Evolutionary conservation across 2,888 invertebrate species (phyloP).

Genomic region (Formica aserva): DNA sequence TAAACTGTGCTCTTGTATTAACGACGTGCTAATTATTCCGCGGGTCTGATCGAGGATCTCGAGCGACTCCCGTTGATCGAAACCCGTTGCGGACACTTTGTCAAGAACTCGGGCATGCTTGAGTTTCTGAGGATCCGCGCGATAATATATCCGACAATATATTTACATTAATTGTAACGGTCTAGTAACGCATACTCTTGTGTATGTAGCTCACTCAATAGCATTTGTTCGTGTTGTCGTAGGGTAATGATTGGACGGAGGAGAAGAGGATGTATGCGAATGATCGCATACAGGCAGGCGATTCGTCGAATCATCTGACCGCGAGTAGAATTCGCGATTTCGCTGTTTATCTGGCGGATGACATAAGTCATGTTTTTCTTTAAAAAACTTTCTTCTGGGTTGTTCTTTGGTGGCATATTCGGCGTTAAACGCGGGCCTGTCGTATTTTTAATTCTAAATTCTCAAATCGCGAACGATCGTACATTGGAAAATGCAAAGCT

Average conservation of each 20-base stretch:
- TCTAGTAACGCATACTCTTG: conserved; percentile 72
- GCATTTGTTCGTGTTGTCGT: conserved; percentile 63
- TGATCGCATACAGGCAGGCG: conserved; percentile 8
- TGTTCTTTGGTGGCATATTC: too few species aligned
- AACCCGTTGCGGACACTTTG: conserved; percentile 39
- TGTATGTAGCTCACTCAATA: conserved; percentile 75
- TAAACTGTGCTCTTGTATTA: conserved; percentile 16
- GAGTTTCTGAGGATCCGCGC: conserved; percentile 55
- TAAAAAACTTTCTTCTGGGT: not conserved
- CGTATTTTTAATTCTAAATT: not conserved
- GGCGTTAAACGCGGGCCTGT: not conserved
- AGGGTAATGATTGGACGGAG: conserved; percentile 32
- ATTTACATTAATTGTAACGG: conserved; percentile 77
- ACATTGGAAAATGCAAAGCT: not conserved
- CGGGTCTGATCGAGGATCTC: conserved; percentile 12
- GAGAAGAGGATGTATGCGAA: not conserved
- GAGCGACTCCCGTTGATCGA: conserved; percentile 14
- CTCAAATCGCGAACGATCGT: not conserved
- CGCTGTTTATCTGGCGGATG: not conserved
- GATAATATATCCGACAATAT: conserved; percentile 78
- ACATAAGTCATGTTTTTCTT: not conserved
- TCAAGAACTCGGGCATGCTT: conserved; percentile 35
- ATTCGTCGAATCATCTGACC: conserved; percentile 6
- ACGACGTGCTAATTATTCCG: conserved; percentile 26
- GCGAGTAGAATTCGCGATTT: conserved; percentile 14